phyloP scores from a whole-genome alignment of 2,888 invertebrate species.

The Noctua pronuba region DNA sequence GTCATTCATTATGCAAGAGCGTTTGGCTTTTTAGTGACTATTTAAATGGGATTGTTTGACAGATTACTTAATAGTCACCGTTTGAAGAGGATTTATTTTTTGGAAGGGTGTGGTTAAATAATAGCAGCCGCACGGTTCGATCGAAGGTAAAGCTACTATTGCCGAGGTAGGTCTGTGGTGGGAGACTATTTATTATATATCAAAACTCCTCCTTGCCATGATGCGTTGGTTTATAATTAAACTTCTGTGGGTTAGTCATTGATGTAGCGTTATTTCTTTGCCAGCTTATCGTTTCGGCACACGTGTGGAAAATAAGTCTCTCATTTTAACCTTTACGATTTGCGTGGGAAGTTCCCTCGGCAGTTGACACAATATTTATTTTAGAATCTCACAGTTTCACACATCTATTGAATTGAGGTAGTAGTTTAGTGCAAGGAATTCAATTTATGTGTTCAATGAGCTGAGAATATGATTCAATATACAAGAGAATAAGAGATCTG shows the following conservation, averaged over 20 bases:
- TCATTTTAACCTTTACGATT: not conserved
- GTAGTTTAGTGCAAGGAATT: conserved; percentile 26
- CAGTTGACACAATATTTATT: conserved; percentile 17
- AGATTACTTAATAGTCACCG: not conserved
- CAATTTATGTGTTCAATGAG: conserved; percentile 24
- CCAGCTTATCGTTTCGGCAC: not conserved
- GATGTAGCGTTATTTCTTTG: not conserved
- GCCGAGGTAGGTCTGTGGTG: not conserved
- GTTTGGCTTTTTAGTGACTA: conserved; percentile 6
- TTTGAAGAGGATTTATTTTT: not conserved
- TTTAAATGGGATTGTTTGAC: not conserved
- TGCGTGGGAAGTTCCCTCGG: conserved; percentile 1
- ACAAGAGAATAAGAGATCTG: not conserved
- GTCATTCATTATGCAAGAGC: conserved; percentile 2
- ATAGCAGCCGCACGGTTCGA: not conserved
- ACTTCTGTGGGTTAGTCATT: not conserved
- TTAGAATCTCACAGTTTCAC: not conserved
- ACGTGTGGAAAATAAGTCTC: conserved; percentile 1
- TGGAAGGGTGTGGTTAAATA: not conserved
- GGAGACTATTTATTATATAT: not conserved
- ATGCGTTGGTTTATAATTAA: not conserved
- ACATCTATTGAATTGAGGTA: conserved; percentile 17
- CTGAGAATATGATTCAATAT: conserved; percentile 28
- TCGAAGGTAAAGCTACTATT: not conserved
- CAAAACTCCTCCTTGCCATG: not conserved